phyloP scores from a whole-genome alignment of 2,888 invertebrate species.

The Pandemis cinnamomeana region DNA sequence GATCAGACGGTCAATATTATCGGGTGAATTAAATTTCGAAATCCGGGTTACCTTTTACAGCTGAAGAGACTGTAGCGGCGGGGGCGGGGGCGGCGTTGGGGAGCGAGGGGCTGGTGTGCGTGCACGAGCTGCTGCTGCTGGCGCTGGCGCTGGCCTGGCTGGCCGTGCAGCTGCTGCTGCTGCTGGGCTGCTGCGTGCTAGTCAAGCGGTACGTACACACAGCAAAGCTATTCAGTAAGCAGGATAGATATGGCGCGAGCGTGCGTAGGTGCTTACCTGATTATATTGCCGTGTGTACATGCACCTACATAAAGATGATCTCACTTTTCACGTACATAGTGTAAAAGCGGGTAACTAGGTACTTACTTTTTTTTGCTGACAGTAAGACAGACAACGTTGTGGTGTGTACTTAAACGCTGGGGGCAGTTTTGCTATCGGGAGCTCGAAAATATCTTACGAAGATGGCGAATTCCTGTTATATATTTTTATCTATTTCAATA shows the following conservation, averaged over 20 bases:
- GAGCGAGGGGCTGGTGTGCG: conserved; percentile 77
- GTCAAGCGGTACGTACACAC: conserved; percentile 74
- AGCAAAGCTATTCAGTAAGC: no score
- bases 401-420: no score
- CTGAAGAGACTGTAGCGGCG: conserved; percentile 51
- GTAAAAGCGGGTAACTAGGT: background rate
- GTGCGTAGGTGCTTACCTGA: no score
- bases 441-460: no score
- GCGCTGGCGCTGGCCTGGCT: conserved; percentile 87
- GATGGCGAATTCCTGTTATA: no score
- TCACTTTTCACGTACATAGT: background rate
- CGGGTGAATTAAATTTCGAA: no score
- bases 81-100: conserved; percentile 18
- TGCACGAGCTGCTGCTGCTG: conserved; percentile 87
- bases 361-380: background rate
- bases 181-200: conserved; percentile 82
- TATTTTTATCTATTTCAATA: no score
- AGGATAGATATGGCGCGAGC: no score
- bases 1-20: no score
- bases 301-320: background rate
- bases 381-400: no score
- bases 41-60: conserved; percentile 46
- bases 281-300: no score
- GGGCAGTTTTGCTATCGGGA: no score
- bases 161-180: conserved; percentile 81